Evolutionary conservation across 2,888 invertebrate species (phyloP).

Genomic region (Chrysolina oricalcia): DNA sequence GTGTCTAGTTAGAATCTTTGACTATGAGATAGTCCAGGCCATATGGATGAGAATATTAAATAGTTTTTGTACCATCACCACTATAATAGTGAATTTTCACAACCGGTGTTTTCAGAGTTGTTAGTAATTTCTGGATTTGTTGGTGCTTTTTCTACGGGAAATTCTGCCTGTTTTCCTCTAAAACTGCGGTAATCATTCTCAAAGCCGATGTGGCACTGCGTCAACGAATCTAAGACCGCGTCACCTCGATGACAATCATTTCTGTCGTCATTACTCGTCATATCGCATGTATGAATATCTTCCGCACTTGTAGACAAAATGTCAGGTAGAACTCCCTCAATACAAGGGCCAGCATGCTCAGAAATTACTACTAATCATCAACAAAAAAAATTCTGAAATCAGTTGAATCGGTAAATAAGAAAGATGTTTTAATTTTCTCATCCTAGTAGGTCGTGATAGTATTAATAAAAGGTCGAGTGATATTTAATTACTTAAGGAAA

Average conservation of each 20-base stretch:
- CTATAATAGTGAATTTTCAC: too few relatives aligned
- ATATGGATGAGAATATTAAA: slow-evolving; percentile 9
- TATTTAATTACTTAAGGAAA: slow-evolving; percentile 61
- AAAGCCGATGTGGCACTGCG: too few relatives aligned
- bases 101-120: too few relatives aligned
- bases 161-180: background rate
- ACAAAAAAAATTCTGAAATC: background rate
- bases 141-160: too few relatives aligned
- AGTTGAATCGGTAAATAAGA: background rate
- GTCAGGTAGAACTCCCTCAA: too few relatives aligned
- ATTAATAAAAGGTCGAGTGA: slow-evolving; percentile 62
- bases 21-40: slow-evolving; percentile 42
- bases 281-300: too few relatives aligned
- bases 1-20: slow-evolving; percentile 58
- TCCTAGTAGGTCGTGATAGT: slow-evolving; percentile 24
- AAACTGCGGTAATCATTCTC: too few relatives aligned
- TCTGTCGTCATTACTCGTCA: too few relatives aligned
- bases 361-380: slow-evolving; percentile 4
- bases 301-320: too few relatives aligned
- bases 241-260: too few relatives aligned
- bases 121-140: too few relatives aligned
- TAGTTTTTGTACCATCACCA: background rate
- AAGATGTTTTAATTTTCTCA: slow-evolving; percentile 2
- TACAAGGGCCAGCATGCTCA: slow-evolving; percentile 30
- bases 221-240: too few relatives aligned